Percentiles rank a stretch among this genome's conserved stretches.
Evolutionary conservation across 2,888 invertebrate species (phyloP).

Genomic region (Spilosoma lubricipeda): DNA sequence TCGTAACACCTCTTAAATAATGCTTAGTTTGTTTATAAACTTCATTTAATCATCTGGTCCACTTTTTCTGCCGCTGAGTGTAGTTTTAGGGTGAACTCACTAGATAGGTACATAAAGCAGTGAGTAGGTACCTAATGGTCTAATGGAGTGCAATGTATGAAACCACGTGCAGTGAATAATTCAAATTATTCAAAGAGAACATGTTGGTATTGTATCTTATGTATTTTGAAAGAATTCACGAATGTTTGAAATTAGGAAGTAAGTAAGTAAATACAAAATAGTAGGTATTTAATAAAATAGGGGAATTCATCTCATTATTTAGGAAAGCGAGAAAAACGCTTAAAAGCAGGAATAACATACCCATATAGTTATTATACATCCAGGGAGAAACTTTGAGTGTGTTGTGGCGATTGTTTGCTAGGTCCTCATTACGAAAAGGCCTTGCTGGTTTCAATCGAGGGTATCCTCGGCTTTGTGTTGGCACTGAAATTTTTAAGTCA

Average conservation of each 20-base stretch:
- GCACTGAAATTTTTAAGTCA: slow-evolving; percentile 27
- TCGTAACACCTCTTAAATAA: no score
- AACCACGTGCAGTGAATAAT: no score
- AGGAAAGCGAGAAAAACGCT: background rate
- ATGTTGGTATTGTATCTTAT: background rate
- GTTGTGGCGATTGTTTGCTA: slow-evolving; percentile 51
- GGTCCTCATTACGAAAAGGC: slow-evolving; percentile 75
- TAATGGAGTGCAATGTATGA: no score
- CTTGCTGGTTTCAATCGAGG: slow-evolving; percentile 71
- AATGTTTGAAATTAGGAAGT: background rate
- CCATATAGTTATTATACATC: slow-evolving; percentile 56
- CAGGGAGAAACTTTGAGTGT: slow-evolving; percentile 58
- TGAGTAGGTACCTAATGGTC: no score
- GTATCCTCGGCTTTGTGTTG: slow-evolving; percentile 55
- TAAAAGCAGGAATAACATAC: slow-evolving; percentile 21
- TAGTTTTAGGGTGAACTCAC: background rate
- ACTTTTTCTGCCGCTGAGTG: no score
- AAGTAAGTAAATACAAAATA: no score
- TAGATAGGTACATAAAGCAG: no score
- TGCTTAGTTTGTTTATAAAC: no score
- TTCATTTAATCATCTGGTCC: no score
- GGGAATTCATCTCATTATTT: background rate
- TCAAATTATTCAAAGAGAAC: no score
- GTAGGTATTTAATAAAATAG: background rate
- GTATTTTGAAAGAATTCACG: background rate